Percentiles rank a stretch among this genome's conserved stretches.
Conservation (phyloP, 2,888 invertebrate genomes). For the Diarsia mendica region DNA sequence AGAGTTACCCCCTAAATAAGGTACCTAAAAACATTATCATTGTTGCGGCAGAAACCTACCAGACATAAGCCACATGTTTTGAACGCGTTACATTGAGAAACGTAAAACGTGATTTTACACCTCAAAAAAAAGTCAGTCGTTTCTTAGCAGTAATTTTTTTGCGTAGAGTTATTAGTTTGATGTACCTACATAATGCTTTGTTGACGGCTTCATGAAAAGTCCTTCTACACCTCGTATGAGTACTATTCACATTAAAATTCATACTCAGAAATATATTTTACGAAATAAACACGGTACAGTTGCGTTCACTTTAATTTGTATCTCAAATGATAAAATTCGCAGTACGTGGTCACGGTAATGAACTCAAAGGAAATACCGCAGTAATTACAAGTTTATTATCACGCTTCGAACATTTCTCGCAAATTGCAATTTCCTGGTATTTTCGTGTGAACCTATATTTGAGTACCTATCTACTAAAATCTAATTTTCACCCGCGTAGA, state of each 20-base stretch:
- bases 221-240: too few relatives aligned
- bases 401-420: constrained; percentile 8
- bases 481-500: too few relatives aligned
- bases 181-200: too few relatives aligned
- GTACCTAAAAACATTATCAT: too few relatives aligned
- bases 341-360: constrained; percentile 21
- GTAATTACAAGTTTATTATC: constrained; percentile 15
- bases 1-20: background rate
- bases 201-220: too few relatives aligned
- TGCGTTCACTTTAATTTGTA: constrained; percentile 36
- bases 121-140: too few relatives aligned
- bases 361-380: constrained; percentile 41
- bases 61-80: background rate
- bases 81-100: too few relatives aligned
- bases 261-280: constrained; percentile 5
- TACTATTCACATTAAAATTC: constrained; percentile 5
- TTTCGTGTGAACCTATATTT: constrained; percentile 12
- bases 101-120: too few relatives aligned
- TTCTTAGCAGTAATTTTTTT: too few relatives aligned
- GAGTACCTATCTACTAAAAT: background rate
- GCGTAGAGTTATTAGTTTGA: too few relatives aligned
- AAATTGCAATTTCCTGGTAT: constrained; percentile 40
- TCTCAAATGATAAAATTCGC: constrained; percentile 35
- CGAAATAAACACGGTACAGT: constrained; percentile 17
- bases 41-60: too few relatives aligned